Evolutionary conservation across 2,888 invertebrate species (phyloP).

Genomic region (Bimastos eiseni): DNA sequence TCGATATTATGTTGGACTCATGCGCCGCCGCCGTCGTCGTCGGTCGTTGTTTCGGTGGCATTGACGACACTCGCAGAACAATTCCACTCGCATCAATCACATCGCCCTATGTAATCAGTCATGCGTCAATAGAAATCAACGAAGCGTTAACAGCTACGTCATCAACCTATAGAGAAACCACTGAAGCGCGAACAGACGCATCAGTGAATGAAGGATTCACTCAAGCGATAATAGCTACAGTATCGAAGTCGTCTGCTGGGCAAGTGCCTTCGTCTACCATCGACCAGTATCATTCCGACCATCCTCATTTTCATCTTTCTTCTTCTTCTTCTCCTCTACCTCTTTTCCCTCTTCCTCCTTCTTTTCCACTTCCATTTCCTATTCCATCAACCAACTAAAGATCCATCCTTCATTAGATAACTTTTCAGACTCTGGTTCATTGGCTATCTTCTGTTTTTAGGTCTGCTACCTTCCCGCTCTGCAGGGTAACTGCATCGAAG

Average conservation of each 20-base stretch:
- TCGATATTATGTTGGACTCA: not conserved
- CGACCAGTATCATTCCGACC: not conserved
- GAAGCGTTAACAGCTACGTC: conserved; percentile 6
- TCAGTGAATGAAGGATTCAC: not conserved
- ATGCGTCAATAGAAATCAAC: not conserved
- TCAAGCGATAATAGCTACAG: not conserved
- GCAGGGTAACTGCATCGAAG: too few relatives aligned
- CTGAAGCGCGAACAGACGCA: not conserved
- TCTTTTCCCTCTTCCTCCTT: too few relatives aligned
- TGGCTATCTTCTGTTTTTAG: not conserved
- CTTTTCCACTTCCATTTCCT: too few relatives aligned
- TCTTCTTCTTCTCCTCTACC: too few relatives aligned
- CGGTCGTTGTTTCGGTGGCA: not conserved
- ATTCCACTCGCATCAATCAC: not conserved
- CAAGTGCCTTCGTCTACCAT: not conserved
- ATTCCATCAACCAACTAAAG: not conserved
- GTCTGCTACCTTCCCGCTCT: not conserved
- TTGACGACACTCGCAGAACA: not conserved
- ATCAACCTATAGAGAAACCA: not conserved
- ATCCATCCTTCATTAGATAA: not conserved
- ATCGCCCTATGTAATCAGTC: not conserved
- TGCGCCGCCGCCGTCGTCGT: not conserved
- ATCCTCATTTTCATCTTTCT: too few relatives aligned
- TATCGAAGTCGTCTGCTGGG: too few relatives aligned
- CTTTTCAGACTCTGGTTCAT: not conserved